These are phyloP conservation scores for Ispidina lecontei DNA, from an alignment of 2,797 vertebrate genomes.

Conservation along the genomic window DNA sequence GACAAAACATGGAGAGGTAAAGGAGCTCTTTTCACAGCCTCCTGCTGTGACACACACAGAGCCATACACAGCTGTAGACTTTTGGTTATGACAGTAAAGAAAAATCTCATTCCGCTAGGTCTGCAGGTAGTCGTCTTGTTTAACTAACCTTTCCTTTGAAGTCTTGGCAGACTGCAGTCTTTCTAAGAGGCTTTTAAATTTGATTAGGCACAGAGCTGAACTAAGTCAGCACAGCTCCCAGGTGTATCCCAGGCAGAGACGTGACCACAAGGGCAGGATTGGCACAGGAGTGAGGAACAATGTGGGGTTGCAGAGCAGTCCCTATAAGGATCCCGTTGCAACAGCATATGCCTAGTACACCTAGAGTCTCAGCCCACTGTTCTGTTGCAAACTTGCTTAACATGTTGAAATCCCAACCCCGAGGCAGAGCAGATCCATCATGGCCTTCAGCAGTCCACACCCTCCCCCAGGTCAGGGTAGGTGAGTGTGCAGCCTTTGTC, in stretches of 20 bases:
- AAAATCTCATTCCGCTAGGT: not conserved
- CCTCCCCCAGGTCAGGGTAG: not conserved
- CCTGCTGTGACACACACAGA: rapidly evolving
- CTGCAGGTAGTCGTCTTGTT: not conserved
- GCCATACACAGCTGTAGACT: not conserved
- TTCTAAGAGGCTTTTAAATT: conserved; percentile 37
- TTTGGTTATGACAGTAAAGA: not conserved
- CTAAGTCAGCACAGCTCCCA: not conserved
- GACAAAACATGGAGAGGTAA: not conserved
- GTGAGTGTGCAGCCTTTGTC: not conserved
- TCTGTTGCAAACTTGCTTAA: not conserved
- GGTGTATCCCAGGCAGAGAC: not conserved
- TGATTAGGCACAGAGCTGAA: conserved; percentile 20
- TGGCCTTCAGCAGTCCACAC: not conserved
- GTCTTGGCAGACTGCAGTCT: not conserved
- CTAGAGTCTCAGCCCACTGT: not conserved
- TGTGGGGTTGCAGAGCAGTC: rapidly evolving
- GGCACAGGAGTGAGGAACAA: rapidly evolving
- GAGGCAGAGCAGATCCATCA: not conserved
- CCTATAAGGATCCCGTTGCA: not conserved
- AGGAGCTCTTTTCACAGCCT: not conserved
- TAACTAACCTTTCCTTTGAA: conserved; percentile 46
- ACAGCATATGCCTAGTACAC: not conserved
- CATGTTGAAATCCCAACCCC: not conserved
- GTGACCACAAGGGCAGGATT: not conserved